phyloP scores from a whole-genome alignment of 30 jellyfish, hydroid and myxozoan species.

The Turritopsis dohrnii region DNA sequence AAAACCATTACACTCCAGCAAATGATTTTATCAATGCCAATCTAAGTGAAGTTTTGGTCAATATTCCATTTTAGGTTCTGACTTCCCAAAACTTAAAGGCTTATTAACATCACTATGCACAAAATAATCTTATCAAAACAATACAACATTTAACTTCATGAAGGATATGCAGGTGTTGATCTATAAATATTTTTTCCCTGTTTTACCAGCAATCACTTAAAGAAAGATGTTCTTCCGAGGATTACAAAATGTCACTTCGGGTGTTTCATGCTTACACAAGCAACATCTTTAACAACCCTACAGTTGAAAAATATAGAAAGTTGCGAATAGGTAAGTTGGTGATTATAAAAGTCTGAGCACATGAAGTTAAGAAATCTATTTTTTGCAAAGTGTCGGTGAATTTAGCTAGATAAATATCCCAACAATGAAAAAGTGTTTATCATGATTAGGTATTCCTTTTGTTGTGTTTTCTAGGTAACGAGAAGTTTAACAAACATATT shows the following conservation, averaged over 20 bases:
- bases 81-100: no score
- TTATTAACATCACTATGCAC: no score
- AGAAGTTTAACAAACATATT: conserved; percentile 23
- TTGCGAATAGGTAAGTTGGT: conserved; percentile 24
- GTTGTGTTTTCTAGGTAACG: conserved; percentile 8
- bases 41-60: no score
- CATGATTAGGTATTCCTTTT: no score
- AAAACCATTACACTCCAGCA: no score
- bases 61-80: no score
- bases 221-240: conserved; percentile 8
- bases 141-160: not conserved
- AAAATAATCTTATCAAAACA: no score
- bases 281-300: not conserved
- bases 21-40: no score
- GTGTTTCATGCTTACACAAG: not conserved
- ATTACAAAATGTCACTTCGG: conserved; percentile 7
- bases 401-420: not conserved
- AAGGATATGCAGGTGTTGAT: not conserved
- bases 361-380: no score
- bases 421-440: no score
- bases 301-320: conserved; percentile 12
- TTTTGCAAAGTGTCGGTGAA: not conserved
- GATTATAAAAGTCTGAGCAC: not conserved
- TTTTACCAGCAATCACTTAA: not conserved
- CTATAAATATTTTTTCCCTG: not conserved